phyloP scores from a whole-genome alignment of 1,140 invertebrate genomes.

The Oppia nitens region DNA sequence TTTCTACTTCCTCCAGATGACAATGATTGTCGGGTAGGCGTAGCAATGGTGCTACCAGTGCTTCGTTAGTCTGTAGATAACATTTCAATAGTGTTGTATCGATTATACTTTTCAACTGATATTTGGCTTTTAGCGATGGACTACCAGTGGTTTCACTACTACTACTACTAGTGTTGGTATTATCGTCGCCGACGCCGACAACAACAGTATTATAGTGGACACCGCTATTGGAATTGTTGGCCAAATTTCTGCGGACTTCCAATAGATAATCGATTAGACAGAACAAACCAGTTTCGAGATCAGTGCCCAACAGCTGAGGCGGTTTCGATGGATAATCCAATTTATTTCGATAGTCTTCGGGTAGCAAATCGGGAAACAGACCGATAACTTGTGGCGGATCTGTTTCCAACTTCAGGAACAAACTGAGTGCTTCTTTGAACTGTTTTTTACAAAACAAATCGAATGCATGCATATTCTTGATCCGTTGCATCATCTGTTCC shows the following conservation, averaged over 20 bases:
- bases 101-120: constrained; percentile 69
- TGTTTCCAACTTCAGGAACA: constrained; percentile 70
- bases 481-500: constrained; percentile 57
- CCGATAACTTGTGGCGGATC: constrained; percentile 88
- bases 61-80: constrained; percentile 88
- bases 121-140: background rate
- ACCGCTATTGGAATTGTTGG: background rate
- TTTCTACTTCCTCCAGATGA: constrained; percentile 81
- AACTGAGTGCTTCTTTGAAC: constrained; percentile 72
- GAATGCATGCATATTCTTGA: constrained; percentile 74
- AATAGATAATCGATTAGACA: constrained; percentile 78
- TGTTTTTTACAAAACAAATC: constrained; percentile 73
- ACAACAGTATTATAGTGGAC: no score
- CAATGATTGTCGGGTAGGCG: constrained; percentile 75
- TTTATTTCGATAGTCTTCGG: constrained; percentile 40
- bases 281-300: constrained; percentile 68
- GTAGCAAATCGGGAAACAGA: constrained; percentile 73
- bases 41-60: constrained; percentile 69
- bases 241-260: constrained; percentile 36
- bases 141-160: background rate
- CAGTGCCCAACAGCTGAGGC: constrained; percentile 54
- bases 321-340: constrained; percentile 38
- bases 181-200: background rate
- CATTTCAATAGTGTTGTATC: constrained; percentile 92
- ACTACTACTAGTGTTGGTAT: background rate